phyloP scores from a whole-genome alignment of 2,888 invertebrate genomes.

The Eilema caniola region DNA sequence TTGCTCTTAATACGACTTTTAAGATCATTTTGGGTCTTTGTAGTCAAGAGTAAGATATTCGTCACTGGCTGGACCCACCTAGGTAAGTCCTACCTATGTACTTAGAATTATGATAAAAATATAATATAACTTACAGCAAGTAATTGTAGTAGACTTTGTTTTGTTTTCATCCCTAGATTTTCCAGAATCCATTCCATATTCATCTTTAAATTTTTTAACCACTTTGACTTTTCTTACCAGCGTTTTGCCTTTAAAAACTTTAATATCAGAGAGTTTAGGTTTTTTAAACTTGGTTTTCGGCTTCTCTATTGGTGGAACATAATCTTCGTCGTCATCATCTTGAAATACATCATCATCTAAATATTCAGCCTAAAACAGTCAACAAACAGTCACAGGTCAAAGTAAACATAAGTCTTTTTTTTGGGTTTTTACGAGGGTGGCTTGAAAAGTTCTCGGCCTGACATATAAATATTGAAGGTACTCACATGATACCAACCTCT shows the following conservation, averaged over 20 bases:
- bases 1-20: too few species aligned
- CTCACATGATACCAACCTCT: too few species aligned
- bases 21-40: too few species aligned
- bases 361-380: conserved; percentile 68
- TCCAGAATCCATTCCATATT: conserved; percentile 47
- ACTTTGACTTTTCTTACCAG: conserved; percentile 77
- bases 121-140: conserved; percentile 75
- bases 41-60: too few species aligned
- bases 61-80: too few species aligned
- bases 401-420: too few species aligned
- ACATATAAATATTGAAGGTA: too few species aligned
- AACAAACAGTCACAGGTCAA: conserved; percentile 17
- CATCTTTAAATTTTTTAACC: conserved; percentile 68
- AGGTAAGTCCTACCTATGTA: too few species aligned
- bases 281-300: conserved; percentile 76
- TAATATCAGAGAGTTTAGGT: conserved; percentile 75
- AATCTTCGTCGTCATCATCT: conserved; percentile 80
- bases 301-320: conserved; percentile 74
- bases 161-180: conserved; percentile 59
- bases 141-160: conserved; percentile 75
- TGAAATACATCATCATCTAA: conserved; percentile 78
- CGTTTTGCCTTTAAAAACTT: conserved; percentile 77
- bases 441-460: too few species aligned
- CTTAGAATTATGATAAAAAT: too few species aligned
- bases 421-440: too few species aligned